A percentile compares a stretch with the other conserved stretches of the same genome.
phyloP scores from a whole-genome alignment of 2,888 invertebrate genomes.

The Lucinisca nassula region DNA sequence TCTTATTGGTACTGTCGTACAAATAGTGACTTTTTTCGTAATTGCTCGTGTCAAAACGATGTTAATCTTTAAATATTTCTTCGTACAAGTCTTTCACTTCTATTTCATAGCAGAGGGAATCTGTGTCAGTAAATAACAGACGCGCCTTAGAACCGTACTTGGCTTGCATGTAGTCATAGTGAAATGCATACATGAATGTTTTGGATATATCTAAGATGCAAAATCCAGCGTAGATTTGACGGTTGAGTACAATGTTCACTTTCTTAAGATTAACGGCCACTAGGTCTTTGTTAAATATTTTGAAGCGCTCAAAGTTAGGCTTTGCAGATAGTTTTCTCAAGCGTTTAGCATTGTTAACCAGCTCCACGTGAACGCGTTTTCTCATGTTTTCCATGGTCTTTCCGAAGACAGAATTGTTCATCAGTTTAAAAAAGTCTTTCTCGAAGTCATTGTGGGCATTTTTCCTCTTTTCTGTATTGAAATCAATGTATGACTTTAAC shows the following conservation, averaged over 20 bases:
- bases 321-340: background rate
- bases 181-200: conserved; percentile 38
- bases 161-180: conserved; percentile 33
- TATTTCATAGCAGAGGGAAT: conserved; percentile 20
- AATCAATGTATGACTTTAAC: conserved; percentile 76
- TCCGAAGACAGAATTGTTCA: conserved; percentile 83
- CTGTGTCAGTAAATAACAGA: conserved; percentile 37
- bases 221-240: conserved; percentile 11
- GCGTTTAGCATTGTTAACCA: background rate
- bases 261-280: conserved; percentile 13
- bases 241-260: conserved; percentile 5
- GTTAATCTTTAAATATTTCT: conserved; percentile 27
- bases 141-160: conserved; percentile 18
- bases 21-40: conserved; percentile 1
- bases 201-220: conserved; percentile 19
- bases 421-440: conserved; percentile 80
- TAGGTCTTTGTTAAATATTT: background rate
- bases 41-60: conserved; percentile 36
- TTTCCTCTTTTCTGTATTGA: conserved; percentile 74
- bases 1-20: conserved; percentile 16
- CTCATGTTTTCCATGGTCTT: conserved; percentile 88
- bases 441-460: conserved; percentile 82
- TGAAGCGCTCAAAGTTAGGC: background rate
- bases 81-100: conserved; percentile 22
- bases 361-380: conserved; percentile 78